Evolutionary conservation across 2,888 invertebrate species (phyloP), one percentile per base, ranked within the genome.

Genomic region (Periphyllus acericola): DNA sequence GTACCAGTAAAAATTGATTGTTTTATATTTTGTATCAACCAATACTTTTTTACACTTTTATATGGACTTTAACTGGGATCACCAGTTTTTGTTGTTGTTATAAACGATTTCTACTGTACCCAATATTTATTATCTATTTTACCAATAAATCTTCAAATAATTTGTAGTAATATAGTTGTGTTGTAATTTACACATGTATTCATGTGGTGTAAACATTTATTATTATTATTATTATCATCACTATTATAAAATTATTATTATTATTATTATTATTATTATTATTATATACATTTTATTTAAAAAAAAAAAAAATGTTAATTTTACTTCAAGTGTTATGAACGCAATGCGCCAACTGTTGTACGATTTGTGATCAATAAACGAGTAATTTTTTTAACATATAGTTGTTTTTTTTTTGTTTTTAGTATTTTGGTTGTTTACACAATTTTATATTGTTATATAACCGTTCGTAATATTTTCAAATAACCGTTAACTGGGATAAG

Each of bases 341-440:
- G 25, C 34, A n/a, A n/a, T n/a, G n/a, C 34, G n/a, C 9, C n/a
- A 52, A 68, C 2, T 66, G 60, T 68, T 85, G 78, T 85, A 68
- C 66, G 32, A 85, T 85, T 85, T 85, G 32, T 82, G 66, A 68
- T 78, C 40, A 85, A 85, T 85, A 85, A 85, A 85, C 46, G 76
- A 68, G 46, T 78, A 85, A 76, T 85, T 85, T 46, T 76, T 66
- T 32, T 84, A 46, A 32, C 17, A 85, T 46, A 29, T 85, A 78
- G 84, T 85, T 85, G 76, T 85, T 74, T 21, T 72, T 72, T 29
- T 76, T 84, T 68, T 78, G 3, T 74, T 84, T 40, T 25, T 66
- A 66, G 34, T 76, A 76, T 46, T 76, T 76, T 75, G 83, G 60
- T 84, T 32, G 25, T 76, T 76, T 75, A 32, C 46, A 68, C 66